Base-by-base conservation (phyloP, 2,888 invertebrate genomes). In the Drosophila macrospina region DNA sequence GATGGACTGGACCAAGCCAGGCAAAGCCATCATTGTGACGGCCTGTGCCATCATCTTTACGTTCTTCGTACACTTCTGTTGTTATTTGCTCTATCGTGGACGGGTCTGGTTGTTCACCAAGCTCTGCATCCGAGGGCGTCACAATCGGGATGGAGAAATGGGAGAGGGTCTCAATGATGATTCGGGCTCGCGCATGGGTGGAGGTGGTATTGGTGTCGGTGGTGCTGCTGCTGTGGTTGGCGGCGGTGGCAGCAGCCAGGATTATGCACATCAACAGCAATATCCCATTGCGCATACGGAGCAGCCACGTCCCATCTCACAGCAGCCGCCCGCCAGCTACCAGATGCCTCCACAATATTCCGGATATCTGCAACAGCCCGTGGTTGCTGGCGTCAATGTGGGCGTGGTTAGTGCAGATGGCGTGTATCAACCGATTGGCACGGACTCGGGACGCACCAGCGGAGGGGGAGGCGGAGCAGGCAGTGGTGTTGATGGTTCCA, bases 1-100 rank as follows among this genome's bases (percentile, higher is more conserved):
- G 84, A 91, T 97, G 79, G 95, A 97, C 92, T 97, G 97, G 97
- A 91, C 93, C 16, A 93, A 93, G 42, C 95, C 96, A 0, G 93
- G 93, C 5, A 86, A 91, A 56, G 94, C 96, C 0, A 81, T 93
- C 8, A 88, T 94, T 4, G 93, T 95, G 45, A 94, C 94, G 47
- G 88, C 94, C 0, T 93, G 94, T 5, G 94, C 95, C 16, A 92
- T 94, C 0, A 74, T 94, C 0, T 93, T 95, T 78, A 92, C 95
- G 37, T 89, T 94, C 15, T 63, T 95, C 32, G 90, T 95, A 24
- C 96, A 96, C 90, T 90, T 93, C 20, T 57, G 94, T 7, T 92
- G 94, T 16, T 95, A 94, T 71, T 90, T 93, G 28, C 78, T 95
- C 5, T 93, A 94, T 30, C 92, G 93, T 10, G 86, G 93, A 16